Percentiles rank a stretch among this genome's conserved stretches.
These are phyloP conservation scores for Limnephilus marmoratus DNA, from an alignment of 2,888 invertebrate genomes.

Conservation along the genomic window DNA sequence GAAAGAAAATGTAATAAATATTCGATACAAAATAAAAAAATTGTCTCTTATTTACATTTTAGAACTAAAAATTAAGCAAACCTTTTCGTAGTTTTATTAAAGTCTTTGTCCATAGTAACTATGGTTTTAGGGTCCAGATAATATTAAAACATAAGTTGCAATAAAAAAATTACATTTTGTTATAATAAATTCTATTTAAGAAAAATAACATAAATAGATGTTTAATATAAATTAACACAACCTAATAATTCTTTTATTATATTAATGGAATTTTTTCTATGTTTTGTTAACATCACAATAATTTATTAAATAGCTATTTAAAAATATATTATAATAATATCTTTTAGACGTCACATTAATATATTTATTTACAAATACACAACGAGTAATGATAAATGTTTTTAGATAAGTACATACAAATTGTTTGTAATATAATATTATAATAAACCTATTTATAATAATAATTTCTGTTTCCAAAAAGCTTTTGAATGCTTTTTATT, in stretches of 20 bases:
- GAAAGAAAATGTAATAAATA: not conserved
- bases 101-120: not conserved
- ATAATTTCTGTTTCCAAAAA: not conserved
- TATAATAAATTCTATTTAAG: not conserved
- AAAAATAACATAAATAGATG: not conserved
- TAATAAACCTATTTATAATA: not conserved
- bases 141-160: not conserved
- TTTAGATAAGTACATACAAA: not conserved
- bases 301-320: conserved; percentile 2
- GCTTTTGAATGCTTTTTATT: not conserved
- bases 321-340: not conserved
- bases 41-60: not conserved
- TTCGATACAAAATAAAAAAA: not conserved
- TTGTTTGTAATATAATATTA: not conserved
- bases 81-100: not conserved
- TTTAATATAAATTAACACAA: not conserved
- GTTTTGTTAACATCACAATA: not conserved
- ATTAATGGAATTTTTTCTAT: not conserved
- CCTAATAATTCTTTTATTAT: not conserved
- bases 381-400: not conserved
- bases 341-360: not conserved
- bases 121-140: not conserved
- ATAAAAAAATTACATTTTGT: not conserved
- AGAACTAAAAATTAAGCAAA: not conserved
- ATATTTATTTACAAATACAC: not conserved